These are phyloP conservation scores for Elgaria multicarinata DNA, from an alignment of 2,113 vertebrate species.

Conservation along the genomic window DNA sequence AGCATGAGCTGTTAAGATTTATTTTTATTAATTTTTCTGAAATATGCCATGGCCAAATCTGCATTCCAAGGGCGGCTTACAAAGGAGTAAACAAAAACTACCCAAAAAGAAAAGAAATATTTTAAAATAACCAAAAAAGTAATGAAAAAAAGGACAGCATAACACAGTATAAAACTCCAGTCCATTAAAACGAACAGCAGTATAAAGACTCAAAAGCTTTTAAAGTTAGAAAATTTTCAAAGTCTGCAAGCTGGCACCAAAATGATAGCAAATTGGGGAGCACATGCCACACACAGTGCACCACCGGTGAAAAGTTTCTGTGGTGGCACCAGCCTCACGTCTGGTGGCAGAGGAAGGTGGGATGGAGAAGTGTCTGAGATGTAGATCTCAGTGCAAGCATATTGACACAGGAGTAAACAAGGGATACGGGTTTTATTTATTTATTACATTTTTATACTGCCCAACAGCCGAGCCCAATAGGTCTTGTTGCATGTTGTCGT, in stretches of 20 bases:
- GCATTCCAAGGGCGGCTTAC: background rate
- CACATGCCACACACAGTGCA: background rate
- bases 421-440: background rate
- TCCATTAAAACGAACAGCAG: background rate
- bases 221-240: background rate
- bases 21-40: background rate
- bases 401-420: background rate
- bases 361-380: background rate
- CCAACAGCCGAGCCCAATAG: too few species aligned
- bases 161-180: background rate
- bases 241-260: background rate
- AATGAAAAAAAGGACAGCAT: background rate
- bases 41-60: background rate
- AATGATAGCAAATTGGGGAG: background rate
- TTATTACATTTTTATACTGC: too few species aligned
- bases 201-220: background rate
- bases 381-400: background rate
- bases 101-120: background rate
- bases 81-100: background rate
- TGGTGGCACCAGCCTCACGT: background rate
- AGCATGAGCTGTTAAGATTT: background rate
- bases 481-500: background rate
- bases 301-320: background rate
- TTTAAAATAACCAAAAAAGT: background rate
- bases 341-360: background rate